Percentiles rank a stretch among this genome's conserved stretches.
Evolutionary conservation across 2,797 vertebrate species (phyloP).

Genomic region (Chelon labrosus): DNA sequence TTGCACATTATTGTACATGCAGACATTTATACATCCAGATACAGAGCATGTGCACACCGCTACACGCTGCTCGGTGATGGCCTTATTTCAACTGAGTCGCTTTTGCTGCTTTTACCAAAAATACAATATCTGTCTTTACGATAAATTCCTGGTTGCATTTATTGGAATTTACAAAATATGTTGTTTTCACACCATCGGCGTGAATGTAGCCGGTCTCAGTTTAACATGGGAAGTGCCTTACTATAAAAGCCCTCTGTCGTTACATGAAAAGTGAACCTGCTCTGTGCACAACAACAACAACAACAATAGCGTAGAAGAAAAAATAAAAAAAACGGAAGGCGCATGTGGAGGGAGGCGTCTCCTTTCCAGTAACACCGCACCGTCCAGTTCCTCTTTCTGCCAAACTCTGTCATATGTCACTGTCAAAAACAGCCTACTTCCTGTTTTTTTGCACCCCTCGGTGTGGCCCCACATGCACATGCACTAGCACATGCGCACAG

Average conservation of each 20-base stretch:
- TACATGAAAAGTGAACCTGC: conserved; percentile 46
- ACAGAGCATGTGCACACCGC: too few relatives aligned
- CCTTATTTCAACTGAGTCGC: too few relatives aligned
- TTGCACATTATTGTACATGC: too few relatives aligned
- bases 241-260: not conserved
- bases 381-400: conserved; percentile 79
- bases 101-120: too few relatives aligned
- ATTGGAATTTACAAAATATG: too few relatives aligned
- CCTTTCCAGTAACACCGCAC: conserved; percentile 71
- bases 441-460: conserved; percentile 68
- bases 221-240: conserved; percentile 1
- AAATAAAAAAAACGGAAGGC: conserved; percentile 43
- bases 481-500: not conserved
- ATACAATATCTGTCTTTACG: too few relatives aligned
- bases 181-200: too few relatives aligned
- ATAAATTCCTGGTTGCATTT: too few relatives aligned
- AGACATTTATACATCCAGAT: too few relatives aligned
- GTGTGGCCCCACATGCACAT: not conserved
- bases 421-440: conserved; percentile 75
- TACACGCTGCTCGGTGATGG: too few relatives aligned
- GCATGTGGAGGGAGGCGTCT: conserved; percentile 29
- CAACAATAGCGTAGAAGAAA: conserved; percentile 27
- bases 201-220: too few relatives aligned
- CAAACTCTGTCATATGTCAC: conserved; percentile 62
- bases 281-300: conserved; percentile 7